These are phyloP conservation scores for Liopterus haemorrhoidalis DNA, from an alignment of 2,888 invertebrate species.

Conservation along the genomic window DNA sequence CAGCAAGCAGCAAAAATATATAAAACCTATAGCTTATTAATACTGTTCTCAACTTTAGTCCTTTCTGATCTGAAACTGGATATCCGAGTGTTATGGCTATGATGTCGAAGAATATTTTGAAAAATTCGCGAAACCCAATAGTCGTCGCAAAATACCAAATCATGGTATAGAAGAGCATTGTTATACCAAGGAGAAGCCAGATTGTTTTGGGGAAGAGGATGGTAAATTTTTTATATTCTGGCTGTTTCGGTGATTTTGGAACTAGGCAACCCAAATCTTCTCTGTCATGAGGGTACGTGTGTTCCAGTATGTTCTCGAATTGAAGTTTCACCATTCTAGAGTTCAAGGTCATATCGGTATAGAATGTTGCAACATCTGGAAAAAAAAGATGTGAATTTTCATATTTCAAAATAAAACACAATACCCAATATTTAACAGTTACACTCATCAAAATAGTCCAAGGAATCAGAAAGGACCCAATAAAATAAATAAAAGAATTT, in stretches of 20 bases:
- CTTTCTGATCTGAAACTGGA: conserved; percentile 7
- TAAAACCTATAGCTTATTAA: conserved; percentile 41
- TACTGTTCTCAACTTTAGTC: conserved; percentile 31
- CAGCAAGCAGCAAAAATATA: conserved; percentile 40
- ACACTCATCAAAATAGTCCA: too few species aligned
- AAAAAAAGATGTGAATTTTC: not conserved
- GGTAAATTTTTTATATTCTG: conserved; percentile 15
- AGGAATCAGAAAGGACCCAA: too few species aligned
- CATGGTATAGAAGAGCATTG: too few species aligned
- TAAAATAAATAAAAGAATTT: too few species aligned
- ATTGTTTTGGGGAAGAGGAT: conserved; percentile 9
- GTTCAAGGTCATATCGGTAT: conserved; percentile 50
- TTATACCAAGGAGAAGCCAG: conserved; percentile 16
- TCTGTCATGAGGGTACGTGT: conserved; percentile 47
- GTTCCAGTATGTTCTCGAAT: conserved; percentile 50
- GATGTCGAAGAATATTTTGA: conserved; percentile 5
- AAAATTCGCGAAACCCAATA: conserved; percentile 5
- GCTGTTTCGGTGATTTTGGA: conserved; percentile 9
- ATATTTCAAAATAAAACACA: not conserved
- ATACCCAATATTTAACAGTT: conserved; percentile 37
- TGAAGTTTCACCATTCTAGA: conserved; percentile 50
- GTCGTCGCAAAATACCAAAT: too few species aligned
- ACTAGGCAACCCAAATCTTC: conserved; percentile 20
- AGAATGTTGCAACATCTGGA: conserved; percentile 37
- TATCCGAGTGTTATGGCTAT: conserved; percentile 11